These are phyloP conservation scores for Trididemnum miniatum DNA, from an alignment of 23 tunicate genomes.

Conservation along the genomic window DNA sequence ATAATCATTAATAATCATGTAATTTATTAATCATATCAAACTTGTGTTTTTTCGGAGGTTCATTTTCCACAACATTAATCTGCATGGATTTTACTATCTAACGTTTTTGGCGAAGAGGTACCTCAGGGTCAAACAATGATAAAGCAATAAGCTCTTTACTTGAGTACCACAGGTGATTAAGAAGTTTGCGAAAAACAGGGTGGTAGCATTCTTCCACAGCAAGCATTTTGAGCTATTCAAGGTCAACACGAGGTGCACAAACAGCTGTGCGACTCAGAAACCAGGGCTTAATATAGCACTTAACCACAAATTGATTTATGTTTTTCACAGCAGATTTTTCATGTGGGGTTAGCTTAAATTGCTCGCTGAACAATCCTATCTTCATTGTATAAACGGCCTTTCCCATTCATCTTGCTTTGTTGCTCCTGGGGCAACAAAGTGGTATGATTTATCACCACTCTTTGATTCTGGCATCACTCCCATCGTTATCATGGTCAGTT, in stretches of 20 bases:
- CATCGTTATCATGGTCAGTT: background rate
- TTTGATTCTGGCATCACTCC: background rate
- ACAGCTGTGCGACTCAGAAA: background rate
- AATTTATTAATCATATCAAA: no score
- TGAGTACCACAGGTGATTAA: background rate
- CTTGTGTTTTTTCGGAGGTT: no score
- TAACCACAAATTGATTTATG: background rate
- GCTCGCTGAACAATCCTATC: background rate
- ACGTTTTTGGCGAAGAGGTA: background rate
- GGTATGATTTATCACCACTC: background rate
- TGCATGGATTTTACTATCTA: background rate
- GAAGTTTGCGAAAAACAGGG: background rate
- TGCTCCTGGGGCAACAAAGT: background rate
- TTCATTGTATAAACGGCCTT: background rate
- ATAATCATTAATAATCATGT: no score
- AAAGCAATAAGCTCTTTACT: background rate
- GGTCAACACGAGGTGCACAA: background rate
- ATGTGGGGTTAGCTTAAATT: slow-evolving; percentile 2
- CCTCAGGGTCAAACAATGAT: background rate
- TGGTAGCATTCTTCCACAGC: background rate
- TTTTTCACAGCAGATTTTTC: background rate
- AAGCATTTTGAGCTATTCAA: background rate
- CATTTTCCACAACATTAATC: background rate
- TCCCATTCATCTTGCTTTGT: background rate
- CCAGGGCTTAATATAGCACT: slow-evolving; percentile 6